Percentiles rank a stretch among this genome's conserved stretches.
These are phyloP conservation scores for Charadrius vociferus DNA, from an alignment of 2,113 vertebrate species.

Conservation along the genomic window DNA sequence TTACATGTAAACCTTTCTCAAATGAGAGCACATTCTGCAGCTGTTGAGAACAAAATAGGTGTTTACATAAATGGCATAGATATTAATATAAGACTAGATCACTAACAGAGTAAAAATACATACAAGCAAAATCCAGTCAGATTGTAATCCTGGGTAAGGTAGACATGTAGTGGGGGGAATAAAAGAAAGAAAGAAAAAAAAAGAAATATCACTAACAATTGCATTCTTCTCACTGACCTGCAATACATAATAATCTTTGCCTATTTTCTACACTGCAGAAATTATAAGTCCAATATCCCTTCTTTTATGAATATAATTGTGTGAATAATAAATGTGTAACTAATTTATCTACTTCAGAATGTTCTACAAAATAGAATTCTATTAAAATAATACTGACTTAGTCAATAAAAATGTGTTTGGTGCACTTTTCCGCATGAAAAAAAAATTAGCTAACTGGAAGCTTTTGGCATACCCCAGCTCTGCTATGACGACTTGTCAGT, in stretches of 20 bases:
- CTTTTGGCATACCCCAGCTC: not conserved
- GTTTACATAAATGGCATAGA: not conserved
- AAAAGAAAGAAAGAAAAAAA: not conserved
- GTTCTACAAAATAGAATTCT: not conserved
- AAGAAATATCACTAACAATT: not conserved
- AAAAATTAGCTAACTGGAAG: not conserved
- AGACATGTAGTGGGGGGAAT: not conserved
- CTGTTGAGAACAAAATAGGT: not conserved
- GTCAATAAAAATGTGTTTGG: not conserved
- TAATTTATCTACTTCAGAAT: not conserved
- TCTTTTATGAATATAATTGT: not conserved
- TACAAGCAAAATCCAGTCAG: not conserved
- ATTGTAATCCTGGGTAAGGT: not conserved
- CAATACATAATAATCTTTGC: not conserved
- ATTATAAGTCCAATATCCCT: not conserved
- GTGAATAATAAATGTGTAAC: not conserved
- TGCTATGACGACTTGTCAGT: not conserved
- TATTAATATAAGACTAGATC: not conserved
- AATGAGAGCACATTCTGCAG: not conserved
- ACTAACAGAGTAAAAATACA: not conserved
- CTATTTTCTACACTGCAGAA: not conserved
- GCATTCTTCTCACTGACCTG: not conserved
- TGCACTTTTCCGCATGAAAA: not conserved
- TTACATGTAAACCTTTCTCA: not conserved
- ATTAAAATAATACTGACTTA: not conserved